Percentiles rank a stretch among this genome's conserved stretches.
phyloP scores from a whole-genome alignment of 2,797 vertebrate genomes.

The Pseudomugil gertrudae region DNA sequence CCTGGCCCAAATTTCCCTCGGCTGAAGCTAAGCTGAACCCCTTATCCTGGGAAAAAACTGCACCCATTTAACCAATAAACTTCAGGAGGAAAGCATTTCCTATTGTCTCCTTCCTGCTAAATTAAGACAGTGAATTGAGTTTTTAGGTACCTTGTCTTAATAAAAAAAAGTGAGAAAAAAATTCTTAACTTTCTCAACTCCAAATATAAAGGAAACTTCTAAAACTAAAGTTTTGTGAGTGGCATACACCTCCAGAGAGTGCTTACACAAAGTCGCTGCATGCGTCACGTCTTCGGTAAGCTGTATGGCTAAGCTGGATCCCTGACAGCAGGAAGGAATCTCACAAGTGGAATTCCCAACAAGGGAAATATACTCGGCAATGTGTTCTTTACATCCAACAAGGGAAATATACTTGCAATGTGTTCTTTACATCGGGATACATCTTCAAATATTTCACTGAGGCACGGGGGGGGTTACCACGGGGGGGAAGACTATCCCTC shows the following conservation, averaged over 20 bases:
- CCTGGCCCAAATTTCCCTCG: slow-evolving; percentile 81
- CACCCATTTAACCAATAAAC: slow-evolving; percentile 80
- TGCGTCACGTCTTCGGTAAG: slow-evolving; percentile 42
- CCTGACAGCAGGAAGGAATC: slow-evolving; percentile 39
- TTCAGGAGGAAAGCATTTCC: slow-evolving; percentile 75
- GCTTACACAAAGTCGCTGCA: slow-evolving; percentile 56
- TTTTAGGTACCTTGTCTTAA: slow-evolving; percentile 61
- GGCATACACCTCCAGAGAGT: slow-evolving; percentile 50
- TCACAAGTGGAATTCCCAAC: slow-evolving; percentile 44
- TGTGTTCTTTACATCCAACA: slow-evolving; percentile 25
- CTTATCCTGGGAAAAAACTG: slow-evolving; percentile 82
- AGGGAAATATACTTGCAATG: slow-evolving; percentile 20
- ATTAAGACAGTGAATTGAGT: slow-evolving; percentile 80
- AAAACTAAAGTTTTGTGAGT: slow-evolving; percentile 34
- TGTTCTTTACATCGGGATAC: slow-evolving; percentile 28
- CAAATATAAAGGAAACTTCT: slow-evolving; percentile 9
- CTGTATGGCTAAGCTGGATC: slow-evolving; percentile 32
- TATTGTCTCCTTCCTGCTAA: slow-evolving; percentile 60
- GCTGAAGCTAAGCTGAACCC: slow-evolving; percentile 75
- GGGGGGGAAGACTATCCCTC: slow-evolving; percentile 21
- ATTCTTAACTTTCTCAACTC: background rate
- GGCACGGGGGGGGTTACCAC: background rate
- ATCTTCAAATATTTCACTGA: slow-evolving; percentile 29
- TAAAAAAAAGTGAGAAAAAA: slow-evolving; percentile 3
- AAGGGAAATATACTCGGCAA: slow-evolving; percentile 18